A percentile compares a stretch with the other conserved stretches of the same genome.
Conservation (phyloP, 2,888 invertebrate species). For the Euphydryas editha region DNA sequence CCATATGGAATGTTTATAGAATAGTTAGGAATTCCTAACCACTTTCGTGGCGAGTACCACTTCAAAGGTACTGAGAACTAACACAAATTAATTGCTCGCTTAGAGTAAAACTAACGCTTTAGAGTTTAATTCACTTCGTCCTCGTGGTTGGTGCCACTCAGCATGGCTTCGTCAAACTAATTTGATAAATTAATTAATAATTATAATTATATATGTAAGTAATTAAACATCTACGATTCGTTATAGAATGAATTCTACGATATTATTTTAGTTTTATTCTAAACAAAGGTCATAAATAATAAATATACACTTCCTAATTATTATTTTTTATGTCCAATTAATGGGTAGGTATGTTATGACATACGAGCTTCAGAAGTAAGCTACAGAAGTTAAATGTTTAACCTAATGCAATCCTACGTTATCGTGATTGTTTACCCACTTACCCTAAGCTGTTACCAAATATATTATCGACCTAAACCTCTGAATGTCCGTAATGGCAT, state of each 20-base stretch:
- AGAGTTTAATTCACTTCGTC: conserved; percentile 56
- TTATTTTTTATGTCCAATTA: too few species aligned
- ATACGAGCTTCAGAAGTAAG: too few species aligned
- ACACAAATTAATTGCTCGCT: conserved; percentile 69
- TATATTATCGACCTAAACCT: background rate
- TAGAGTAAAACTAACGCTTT: conserved; percentile 55
- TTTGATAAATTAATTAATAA: conserved; percentile 16
- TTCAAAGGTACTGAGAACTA: conserved; percentile 58
- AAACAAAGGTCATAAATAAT: too few species aligned
- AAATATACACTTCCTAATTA: too few species aligned
- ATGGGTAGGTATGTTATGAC: too few species aligned
- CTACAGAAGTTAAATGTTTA: too few species aligned
- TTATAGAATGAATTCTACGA: background rate
- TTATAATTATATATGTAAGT: conserved; percentile 22
- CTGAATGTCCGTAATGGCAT: background rate
- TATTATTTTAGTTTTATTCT: too few species aligned
- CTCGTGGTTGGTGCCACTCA: conserved; percentile 35
- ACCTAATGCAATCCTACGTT: background rate
- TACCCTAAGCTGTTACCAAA: background rate
- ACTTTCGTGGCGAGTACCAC: conserved; percentile 45
- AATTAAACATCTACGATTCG: background rate
- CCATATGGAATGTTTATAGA: conserved; percentile 48
- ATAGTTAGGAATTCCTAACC: conserved; percentile 58
- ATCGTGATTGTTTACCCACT: background rate
- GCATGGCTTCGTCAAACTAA: conserved; percentile 13